Evolutionary conservation across 1,140 invertebrate species (phyloP), one percentile per base, ranked within the genome.

Genomic region (Brachionus paranguensis): DNA sequence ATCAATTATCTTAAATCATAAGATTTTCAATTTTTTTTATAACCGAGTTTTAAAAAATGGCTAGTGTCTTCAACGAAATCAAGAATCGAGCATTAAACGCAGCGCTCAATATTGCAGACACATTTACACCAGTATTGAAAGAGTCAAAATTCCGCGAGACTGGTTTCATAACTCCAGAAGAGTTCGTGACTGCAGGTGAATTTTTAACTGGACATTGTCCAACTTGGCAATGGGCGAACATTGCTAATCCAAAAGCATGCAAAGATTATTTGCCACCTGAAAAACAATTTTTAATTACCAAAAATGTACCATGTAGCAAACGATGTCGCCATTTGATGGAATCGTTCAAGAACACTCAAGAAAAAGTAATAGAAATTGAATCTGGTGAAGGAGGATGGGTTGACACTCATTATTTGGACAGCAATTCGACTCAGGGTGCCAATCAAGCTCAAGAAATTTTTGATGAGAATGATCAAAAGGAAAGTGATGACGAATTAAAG

Each of bases 141-240:
- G 96, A 99, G 90, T 98, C 96, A 7, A 99, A 98, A 90, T 99
- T 99, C 89, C 93, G 94, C 86, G 97, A 99, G 90, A 99, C 96
- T 68, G 97, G 97, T 53, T 96, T 99, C 0, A 89, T 99, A 10
- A 99, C 97, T n/a, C 92, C 92, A 43, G 92, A 92, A 86, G 91
- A 92, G 90, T 99, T 98, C 92, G 93, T 99, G 1, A 95, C 94
- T 70, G 97, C 97, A 79, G 98, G 98, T 4, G 98, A 99, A 89
- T 97, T 99, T 89, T 90, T 99, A 24, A 96, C 99, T 0, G 96
- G 99, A 90, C 97, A 99, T 89, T 99, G 97, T 89, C 97, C 98
- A 0, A 99, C 97, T 1, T 99, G 98, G 98, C 95, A 97, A 87
- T 99, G 98, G 98, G 93, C 95, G 3, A 86, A 86, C 12, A 96